Evolutionary conservation across 1,140 invertebrate species (phyloP), one percentile per base, ranked within the genome.

Genomic region (Semibalanus balanoides): DNA sequence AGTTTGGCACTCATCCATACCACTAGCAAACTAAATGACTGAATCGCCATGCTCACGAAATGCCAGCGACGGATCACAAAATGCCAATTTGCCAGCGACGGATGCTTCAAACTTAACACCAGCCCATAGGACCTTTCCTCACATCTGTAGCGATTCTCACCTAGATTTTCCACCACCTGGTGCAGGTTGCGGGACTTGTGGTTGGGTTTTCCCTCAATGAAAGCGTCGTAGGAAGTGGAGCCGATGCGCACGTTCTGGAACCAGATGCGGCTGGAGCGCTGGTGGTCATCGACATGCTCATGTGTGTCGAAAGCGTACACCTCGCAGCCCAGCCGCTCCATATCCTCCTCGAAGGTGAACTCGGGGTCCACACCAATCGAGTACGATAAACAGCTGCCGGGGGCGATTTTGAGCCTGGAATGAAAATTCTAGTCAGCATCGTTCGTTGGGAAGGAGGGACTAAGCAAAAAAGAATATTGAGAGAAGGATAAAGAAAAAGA

Each of bases 211-310:
- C 70, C 70, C 29, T 72, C 25, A 3, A 9, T 3, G 29, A 29
- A 29, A 3, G 70, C 70, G 29, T 72, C 70, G 29, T 22, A 72
- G 3, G 70, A 72, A 30, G 22, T 30, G 70, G 19, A 0, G n/a
- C 70, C 70, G 70, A 72, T 29, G 70, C 70, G 70, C 7, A 72
- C 25, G 70, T 72, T 72, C 70, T 72, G 70, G 70, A 72, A 72
- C 70, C 70, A 72, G 70, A 72, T 72, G n/a, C 70, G n/a, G 25
- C 25, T 27, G 28, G 70, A 72, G 70, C 29, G 70, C 70, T 72
- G 70, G 29, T 29, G 29, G n/a, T 72, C 70, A 0, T 30, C n/a
- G n/a, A 28, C 29, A 3, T 72, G n/a, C 3, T 72, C 28, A 9
- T 0, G 28, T 11, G 70, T 72, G 29, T 72, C 70, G 70, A 72